Conservation (phyloP, 2,888 invertebrate species). For the Eristalis intricaria region DNA sequence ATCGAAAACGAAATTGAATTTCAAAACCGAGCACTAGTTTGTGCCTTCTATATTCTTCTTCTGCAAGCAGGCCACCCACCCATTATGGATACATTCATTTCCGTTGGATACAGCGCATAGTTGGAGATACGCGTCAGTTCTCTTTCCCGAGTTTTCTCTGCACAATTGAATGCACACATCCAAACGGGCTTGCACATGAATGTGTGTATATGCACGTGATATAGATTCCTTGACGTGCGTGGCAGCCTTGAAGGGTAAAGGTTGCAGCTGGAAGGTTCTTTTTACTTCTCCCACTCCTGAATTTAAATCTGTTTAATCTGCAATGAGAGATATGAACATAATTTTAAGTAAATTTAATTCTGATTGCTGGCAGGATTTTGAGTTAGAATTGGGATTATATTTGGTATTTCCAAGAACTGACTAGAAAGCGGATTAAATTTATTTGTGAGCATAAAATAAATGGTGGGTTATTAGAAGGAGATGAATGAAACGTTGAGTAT, state of each 20-base stretch:
- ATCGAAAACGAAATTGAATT: slow-evolving; percentile 60
- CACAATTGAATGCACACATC: background rate
- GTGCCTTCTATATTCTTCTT: background rate
- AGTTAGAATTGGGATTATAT: too few relatives aligned
- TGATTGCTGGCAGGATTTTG: background rate
- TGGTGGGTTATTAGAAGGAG: too few relatives aligned
- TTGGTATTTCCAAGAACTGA: too few relatives aligned
- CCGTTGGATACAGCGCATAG: slow-evolving; percentile 32
- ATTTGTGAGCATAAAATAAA: too few relatives aligned
- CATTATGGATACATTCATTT: background rate
- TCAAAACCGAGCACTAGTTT: background rate
- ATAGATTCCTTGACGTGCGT: slow-evolving; percentile 48
- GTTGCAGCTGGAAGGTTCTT: slow-evolving; percentile 10
- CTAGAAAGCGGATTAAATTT: too few relatives aligned
- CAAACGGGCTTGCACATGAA: background rate
- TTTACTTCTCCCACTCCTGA: background rate
- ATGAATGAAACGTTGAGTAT: too few relatives aligned
- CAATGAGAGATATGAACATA: slow-evolving; percentile 8
- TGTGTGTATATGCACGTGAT: slow-evolving; percentile 10
- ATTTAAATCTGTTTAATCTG: slow-evolving; percentile 36
- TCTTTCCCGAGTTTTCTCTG: slow-evolving; percentile 10
- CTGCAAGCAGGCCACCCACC: slow-evolving; percentile 20
- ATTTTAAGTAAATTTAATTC: background rate
- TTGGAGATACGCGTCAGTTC: slow-evolving; percentile 52
- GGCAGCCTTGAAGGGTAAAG: slow-evolving; percentile 52